Base-by-base conservation (phyloP, 1,140 invertebrate species). In the Cepaea nemoralis region DNA sequence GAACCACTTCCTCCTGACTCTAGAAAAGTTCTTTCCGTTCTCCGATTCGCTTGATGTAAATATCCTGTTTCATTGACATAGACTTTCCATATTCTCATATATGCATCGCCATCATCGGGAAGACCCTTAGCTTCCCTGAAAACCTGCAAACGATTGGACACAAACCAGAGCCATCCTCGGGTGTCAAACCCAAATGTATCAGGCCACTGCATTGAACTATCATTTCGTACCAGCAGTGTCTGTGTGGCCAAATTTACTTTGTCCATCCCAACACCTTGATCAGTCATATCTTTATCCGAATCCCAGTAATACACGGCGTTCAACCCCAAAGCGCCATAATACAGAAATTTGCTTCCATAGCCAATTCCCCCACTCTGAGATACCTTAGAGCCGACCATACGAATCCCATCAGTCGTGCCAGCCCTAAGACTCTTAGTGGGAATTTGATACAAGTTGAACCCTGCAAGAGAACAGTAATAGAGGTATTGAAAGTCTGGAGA, bases 401-500 rank as follows among this genome's bases (percentile, higher is more conserved):
- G 35, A 0, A 81, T 39, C 33, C 42, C 35, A 16, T 39, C 19
- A 19, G 40, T 42, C 24, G 24, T 73, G 24, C 40, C 6, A 35
- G 48, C 59, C 6, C 82, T 40, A 3, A 86, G 59, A 16, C 76
- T 39, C 31, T 35, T 8, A 1, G 86, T 85, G 12, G 42, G 74
- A 12, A 77, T n/a, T 12, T 35, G 85, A 76, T 12, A 86, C 33
- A 86, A 45, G 16, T 75, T 42, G 10, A 37, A 73, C 22, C 81
- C 76, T 22, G 63, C 42, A 22, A 87, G 42, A n/a, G 86, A 37
- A 70, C 83, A 85, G 55, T 79, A 87, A 55, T 86, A 87, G 0
- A 87, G 67, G 78, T 71, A 83, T 0, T 83, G 40, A 81, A 86
- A 87, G 66, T n/a, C n/a, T n/a, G n/a, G n/a, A n/a, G n/a, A n/a